A percentile compares a stretch with the other conserved stretches of the same genome.
Conservation (phyloP, 2,797 vertebrate species). For the Denticeps clupeoides region DNA sequence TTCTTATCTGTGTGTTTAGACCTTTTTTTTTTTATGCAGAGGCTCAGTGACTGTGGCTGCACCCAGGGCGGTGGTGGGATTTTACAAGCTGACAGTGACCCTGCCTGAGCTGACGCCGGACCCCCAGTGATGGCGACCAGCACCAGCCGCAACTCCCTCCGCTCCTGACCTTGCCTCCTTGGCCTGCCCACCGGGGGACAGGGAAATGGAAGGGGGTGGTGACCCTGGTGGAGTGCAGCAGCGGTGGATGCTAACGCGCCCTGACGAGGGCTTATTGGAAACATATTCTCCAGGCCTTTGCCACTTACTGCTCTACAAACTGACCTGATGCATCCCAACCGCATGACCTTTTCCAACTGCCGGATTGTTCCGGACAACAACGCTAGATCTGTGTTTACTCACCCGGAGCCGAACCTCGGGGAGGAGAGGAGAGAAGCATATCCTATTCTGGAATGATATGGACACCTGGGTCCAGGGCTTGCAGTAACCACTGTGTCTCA, state of each 20-base stretch:
- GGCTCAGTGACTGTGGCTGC: not conserved
- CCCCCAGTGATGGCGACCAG: conserved; percentile 32
- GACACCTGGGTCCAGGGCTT: conserved; percentile 14
- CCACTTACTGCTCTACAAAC: conserved; percentile 60
- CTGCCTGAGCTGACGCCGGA: conserved; percentile 39
- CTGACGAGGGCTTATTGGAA: conserved; percentile 86
- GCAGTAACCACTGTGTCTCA: not conserved
- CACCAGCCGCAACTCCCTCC: conserved; percentile 32
- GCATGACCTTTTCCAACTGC: conserved; percentile 61
- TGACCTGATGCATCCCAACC: conserved; percentile 65
- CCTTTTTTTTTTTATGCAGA: not conserved
- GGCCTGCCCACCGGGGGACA: conserved; percentile 50
- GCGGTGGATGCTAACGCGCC: conserved; percentile 70
- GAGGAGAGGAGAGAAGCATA: conserved; percentile 1
- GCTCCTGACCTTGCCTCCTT: conserved; percentile 52
- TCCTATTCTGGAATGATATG: conserved; percentile 2
- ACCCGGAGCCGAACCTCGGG: conserved; percentile 42
- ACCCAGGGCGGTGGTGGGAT: conserved; percentile 49
- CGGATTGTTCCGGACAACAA: conserved; percentile 47
- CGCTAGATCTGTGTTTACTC: conserved; percentile 56
- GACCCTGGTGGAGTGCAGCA: conserved; percentile 70
- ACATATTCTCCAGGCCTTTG: conserved; percentile 79
- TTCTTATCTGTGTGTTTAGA: not conserved
- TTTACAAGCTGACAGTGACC: conserved; percentile 55
- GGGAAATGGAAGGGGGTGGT: conserved; percentile 70